These are phyloP conservation scores for Leucophora obtusa DNA, from an alignment of 2,888 invertebrate species.

Conservation along the genomic window DNA sequence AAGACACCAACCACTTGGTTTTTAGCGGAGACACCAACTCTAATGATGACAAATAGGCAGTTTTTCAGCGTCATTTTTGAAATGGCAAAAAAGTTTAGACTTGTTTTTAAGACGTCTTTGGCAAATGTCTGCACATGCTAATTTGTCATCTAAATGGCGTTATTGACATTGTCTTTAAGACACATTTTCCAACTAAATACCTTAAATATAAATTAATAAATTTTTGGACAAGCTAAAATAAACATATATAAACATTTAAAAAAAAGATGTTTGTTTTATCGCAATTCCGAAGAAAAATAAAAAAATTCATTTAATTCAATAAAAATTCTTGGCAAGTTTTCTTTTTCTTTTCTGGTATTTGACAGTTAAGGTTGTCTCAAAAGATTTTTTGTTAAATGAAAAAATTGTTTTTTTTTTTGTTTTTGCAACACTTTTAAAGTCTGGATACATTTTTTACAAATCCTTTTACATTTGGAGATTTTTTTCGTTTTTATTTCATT, in stretches of 20 bases:
- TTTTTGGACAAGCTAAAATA: background rate
- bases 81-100: no score
- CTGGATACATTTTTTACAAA: background rate
- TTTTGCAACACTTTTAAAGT: background rate
- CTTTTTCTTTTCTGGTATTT: background rate
- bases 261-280: no score
- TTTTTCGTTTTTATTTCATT: background rate
- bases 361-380: background rate
- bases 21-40: no score
- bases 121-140: no score
- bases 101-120: no score
- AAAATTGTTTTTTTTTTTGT: background rate
- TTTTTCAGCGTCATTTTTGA: no score
- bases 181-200: no score
- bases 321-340: background rate
- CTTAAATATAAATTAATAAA: no score
- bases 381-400: background rate
- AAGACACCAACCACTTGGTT: no score
- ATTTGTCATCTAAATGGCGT: no score
- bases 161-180: no score
- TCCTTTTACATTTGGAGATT: background rate
- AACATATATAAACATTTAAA: background rate
- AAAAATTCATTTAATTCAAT: background rate
- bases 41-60: no score
- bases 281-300: background rate